Evolutionary conservation across 2,113 vertebrate species (phyloP).

Genomic region (Tympanuchus pallidicinctus): DNA sequence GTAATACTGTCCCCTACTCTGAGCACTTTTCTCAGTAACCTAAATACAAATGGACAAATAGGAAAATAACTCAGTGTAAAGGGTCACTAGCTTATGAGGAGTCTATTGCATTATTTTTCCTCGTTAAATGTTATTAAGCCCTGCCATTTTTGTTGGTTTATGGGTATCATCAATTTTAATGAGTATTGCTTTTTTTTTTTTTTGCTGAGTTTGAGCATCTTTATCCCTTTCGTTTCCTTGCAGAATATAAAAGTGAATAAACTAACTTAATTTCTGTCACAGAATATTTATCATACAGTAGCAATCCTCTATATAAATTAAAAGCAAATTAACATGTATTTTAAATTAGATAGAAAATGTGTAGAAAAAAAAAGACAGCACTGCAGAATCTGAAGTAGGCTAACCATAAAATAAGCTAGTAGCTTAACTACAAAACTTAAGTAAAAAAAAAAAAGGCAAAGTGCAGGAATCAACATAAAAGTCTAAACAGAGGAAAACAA

Average conservation of each 20-base stretch:
- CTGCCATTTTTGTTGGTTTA: neutral
- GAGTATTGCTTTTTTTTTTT: neutral
- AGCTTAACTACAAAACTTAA: neutral
- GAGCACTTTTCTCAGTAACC: neutral
- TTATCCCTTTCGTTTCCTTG: neutral
- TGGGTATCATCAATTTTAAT: constrained; percentile 24
- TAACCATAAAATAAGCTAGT: neutral
- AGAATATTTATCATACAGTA: neutral
- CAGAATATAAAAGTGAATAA: neutral
- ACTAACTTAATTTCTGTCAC: neutral
- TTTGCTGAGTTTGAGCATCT: neutral
- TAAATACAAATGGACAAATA: neutral
- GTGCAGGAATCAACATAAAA: neutral
- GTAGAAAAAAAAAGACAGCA: constrained; percentile 3
- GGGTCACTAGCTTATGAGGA: neutral
- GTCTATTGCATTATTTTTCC: neutral
- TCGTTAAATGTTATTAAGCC: constrained; percentile 3
- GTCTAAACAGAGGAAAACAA: neutral
- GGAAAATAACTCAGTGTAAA: neutral
- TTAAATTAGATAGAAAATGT: neutral
- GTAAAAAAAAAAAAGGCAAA: neutral
- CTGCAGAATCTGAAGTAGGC: constrained; percentile 2
- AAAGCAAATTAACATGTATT: constrained; percentile 13
- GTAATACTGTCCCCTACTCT: neutral
- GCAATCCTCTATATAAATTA: neutral